Evolutionary conservation across 2,888 invertebrate species (phyloP).

Genomic region (Colletes collaris): DNA sequence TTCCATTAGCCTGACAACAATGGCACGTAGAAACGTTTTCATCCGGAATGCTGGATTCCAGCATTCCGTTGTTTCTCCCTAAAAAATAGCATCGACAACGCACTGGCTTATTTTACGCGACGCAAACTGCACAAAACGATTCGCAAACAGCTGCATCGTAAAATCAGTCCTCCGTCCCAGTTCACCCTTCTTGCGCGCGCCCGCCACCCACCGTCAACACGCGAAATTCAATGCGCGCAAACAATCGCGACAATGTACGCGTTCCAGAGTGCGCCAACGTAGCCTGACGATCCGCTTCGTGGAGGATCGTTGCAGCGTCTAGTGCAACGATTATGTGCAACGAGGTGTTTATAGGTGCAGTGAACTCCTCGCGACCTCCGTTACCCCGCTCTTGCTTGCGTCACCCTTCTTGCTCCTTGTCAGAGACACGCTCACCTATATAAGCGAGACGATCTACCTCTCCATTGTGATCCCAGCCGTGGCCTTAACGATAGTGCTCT

Average conservation of each 20-base stretch:
- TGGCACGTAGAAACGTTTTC: no score
- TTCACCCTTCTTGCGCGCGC: not conserved
- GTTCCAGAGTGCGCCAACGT: constrained; percentile 6
- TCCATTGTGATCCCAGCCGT: constrained; percentile 46
- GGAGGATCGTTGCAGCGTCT: constrained; percentile 27
- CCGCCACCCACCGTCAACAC: not conserved
- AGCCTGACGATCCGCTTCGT: constrained; percentile 41
- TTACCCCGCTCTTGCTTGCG: constrained; percentile 5
- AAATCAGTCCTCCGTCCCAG: constrained; percentile 6
- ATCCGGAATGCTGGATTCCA: no score
- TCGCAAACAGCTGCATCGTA: not conserved
- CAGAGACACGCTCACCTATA: constrained; percentile 48
- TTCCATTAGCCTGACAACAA: no score
- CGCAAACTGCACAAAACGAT: not conserved
- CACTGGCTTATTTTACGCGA: not conserved
- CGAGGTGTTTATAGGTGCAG: constrained; percentile 67
- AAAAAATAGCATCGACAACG: no score
- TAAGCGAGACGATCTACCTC: constrained; percentile 31
- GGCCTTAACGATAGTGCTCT: constrained; percentile 64
- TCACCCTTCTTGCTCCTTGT: constrained; percentile 51
- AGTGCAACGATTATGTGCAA: constrained; percentile 63
- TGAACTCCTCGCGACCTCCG: constrained; percentile 51
- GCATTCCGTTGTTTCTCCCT: not conserved
- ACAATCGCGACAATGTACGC: constrained; percentile 45
- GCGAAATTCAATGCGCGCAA: constrained; percentile 32